These are phyloP conservation scores for Coenonympha glycerion DNA, from an alignment of 2,888 invertebrate genomes.

Conservation along the genomic window DNA sequence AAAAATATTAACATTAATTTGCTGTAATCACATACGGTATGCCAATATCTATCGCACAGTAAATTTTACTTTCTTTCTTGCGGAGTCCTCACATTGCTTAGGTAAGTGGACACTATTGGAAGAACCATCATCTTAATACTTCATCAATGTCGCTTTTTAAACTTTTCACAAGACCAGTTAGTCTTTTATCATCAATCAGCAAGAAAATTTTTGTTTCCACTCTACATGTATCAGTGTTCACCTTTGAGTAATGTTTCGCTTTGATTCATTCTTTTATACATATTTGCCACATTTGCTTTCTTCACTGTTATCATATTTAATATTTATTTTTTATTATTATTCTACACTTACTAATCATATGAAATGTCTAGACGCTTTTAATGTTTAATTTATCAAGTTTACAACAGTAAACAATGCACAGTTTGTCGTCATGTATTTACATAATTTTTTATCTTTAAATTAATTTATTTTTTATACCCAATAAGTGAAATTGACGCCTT, in stretches of 20 bases:
- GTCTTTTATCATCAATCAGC: slow-evolving; percentile 52
- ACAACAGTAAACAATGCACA: neutral
- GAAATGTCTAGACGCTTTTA: slow-evolving; percentile 10
- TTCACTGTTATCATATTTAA: slow-evolving; percentile 41
- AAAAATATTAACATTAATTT: slow-evolving; percentile 44
- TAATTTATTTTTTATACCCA: neutral
- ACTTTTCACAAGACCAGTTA: slow-evolving; percentile 39
- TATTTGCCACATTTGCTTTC: slow-evolving; percentile 50
- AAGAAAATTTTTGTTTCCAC: slow-evolving; percentile 37
- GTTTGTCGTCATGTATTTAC: neutral
- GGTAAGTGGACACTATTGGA: slow-evolving; percentile 71
- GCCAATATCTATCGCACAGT: slow-evolving; percentile 69
- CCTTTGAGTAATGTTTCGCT: slow-evolving; percentile 74
- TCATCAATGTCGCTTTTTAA: slow-evolving; percentile 59
- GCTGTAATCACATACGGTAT: slow-evolving; percentile 48
- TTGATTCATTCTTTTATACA: slow-evolving; percentile 60
- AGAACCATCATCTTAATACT: slow-evolving; percentile 43
- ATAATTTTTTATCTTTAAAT: neutral
- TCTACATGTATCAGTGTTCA: slow-evolving; percentile 51
- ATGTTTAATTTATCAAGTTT: neutral
- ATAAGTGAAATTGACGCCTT: neutral
- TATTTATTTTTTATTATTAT: slow-evolving; percentile 35
- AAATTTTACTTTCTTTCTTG: slow-evolving; percentile 75
- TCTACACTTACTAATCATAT: slow-evolving; percentile 14
- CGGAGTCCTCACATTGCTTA: slow-evolving; percentile 75